Evolutionary conservation across 2,113 vertebrate species (phyloP).

Genomic region (Electrona antarctica): DNA sequence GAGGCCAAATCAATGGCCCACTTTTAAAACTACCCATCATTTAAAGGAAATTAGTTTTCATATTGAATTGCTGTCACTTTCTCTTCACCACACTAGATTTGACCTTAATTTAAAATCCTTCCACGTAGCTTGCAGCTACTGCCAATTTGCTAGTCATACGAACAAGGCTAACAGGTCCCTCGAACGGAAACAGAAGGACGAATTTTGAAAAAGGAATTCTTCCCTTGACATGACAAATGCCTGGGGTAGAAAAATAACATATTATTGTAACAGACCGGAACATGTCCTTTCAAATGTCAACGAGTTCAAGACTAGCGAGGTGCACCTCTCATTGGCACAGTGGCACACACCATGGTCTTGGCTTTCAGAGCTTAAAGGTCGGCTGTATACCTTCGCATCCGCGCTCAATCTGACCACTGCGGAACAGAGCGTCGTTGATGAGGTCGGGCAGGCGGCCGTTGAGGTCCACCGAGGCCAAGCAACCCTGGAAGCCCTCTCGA

Average conservation of each 20-base stretch:
- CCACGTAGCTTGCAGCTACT: background rate
- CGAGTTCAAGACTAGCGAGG: conserved; percentile 25
- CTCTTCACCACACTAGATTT: background rate
- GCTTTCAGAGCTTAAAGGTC: conserved; percentile 1
- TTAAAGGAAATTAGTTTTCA: background rate
- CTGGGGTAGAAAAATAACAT: conserved; percentile 7
- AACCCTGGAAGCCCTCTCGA: conserved; percentile 95
- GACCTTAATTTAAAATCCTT: background rate
- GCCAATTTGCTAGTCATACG: conserved; percentile 7
- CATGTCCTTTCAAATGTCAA: conserved; percentile 29
- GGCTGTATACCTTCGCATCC: conserved; percentile 92
- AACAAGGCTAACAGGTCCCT: conserved; percentile 17
- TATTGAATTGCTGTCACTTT: no score
- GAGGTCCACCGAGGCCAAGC: conserved; percentile 94
- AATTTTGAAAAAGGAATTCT: conserved; percentile 11
- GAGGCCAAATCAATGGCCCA: background rate
- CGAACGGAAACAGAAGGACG: conserved; percentile 10
- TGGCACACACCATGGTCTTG: conserved; percentile 45
- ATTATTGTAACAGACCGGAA: background rate
- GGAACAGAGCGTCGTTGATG: conserved; percentile 92
- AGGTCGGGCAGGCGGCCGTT: conserved; percentile 96
- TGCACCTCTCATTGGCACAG: conserved; percentile 45
- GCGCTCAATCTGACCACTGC: conserved; percentile 94
- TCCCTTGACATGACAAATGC: conserved; percentile 32
- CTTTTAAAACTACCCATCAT: background rate